Base-by-base conservation (phyloP, 2,888 invertebrate species). In the Melipona bicolor region DNA sequence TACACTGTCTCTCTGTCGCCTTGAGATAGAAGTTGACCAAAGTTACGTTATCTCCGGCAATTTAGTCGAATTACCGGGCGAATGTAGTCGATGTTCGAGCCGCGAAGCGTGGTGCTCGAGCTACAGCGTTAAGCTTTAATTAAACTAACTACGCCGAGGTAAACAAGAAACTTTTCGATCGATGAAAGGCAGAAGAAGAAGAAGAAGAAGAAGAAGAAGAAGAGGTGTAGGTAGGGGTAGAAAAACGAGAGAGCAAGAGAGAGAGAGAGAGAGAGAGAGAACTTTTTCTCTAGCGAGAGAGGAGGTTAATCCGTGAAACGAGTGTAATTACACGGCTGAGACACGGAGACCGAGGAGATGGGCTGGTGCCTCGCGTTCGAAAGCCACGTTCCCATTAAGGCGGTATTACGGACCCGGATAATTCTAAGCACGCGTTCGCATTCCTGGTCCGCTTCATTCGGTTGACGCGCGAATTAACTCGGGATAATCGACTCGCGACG, bases 381-480 rank as follows among this genome's bases (percentile, higher is more conserved):
- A 56, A 59, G 71, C 61, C 32, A 56, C 52, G 52, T 43, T 56
- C 50, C 73, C 64, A 59, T 82, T 72, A 77, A 69, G 64, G 59
- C 56, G 64, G 70, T 59, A 67, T 59, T 70, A 69, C 27, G 15
- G n/a, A 43, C 11, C 24, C 4, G 68, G 83, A 61, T 75, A 70
- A 82, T 77, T 83, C 72, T 43, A 36, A 77, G 77, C 84, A 83
- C 64, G 74, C 77, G 74, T 83, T 43, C 43, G 69, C 61, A 15
- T 67, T 77, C 73, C 61, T 24, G 17, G 32, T n/a, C 27, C 13
- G 83, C 64, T 77, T 54, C 62, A 73, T 83, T 81, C 69, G 65
- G 52, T 19, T 54, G 70, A 65, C 74, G 67, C 71, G 70, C 54
- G 65, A 78, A 84, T 84, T 83, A 83, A 77, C 84, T 67, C 79